Base-by-base conservation (phyloP, 2,888 invertebrate genomes). In the Nowickia ferox region DNA sequence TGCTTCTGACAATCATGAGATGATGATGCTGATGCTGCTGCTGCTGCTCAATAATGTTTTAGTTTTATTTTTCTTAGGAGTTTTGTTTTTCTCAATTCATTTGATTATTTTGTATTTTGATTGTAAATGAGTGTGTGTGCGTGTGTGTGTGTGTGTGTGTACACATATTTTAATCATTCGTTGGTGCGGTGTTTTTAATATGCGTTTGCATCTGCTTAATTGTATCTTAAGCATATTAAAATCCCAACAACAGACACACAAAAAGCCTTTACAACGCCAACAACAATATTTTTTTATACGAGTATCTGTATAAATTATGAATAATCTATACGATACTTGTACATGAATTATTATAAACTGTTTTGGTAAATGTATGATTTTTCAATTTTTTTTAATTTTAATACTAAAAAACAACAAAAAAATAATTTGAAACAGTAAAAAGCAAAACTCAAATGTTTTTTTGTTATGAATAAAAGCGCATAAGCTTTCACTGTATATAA, bases 171-270 rank as follows among this genome's bases (percentile, higher is more conserved):
- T 42, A 53, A 69, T 78, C 42, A 78, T 53, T 44, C 44, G 51
- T 76, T 51, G 44, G 48, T 79, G 46, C 55, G 53, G 48, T 57
- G 57, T 48, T 59, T 59, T 38, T 30, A 30, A 42, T 44, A 72
- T 82, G 68, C 57, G 77, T 77, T 19, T 74, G 84, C 84, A 84
- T 84, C 79, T 79, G 84, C 69, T 84, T 84, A 84, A 84, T 84
- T 84, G 84, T 80, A 84, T 84, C 79, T 84, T 84, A 84, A 84
- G 84, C 79, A 79, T 84, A 84, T 84, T 75, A 75, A 79, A 79
- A 68, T 75, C 42, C 68, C 38, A 75, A 72, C 38, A 46, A 76
- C 44, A 79, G 66, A n/a, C 57, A 74, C 57, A 61, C 57, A 66
- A 81, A 74, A 72, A 74, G 74, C 44, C 80, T 81, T 81, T 66